Conservation (phyloP, 1,140 invertebrate species). For the Steinernema feltiae region DNA sequence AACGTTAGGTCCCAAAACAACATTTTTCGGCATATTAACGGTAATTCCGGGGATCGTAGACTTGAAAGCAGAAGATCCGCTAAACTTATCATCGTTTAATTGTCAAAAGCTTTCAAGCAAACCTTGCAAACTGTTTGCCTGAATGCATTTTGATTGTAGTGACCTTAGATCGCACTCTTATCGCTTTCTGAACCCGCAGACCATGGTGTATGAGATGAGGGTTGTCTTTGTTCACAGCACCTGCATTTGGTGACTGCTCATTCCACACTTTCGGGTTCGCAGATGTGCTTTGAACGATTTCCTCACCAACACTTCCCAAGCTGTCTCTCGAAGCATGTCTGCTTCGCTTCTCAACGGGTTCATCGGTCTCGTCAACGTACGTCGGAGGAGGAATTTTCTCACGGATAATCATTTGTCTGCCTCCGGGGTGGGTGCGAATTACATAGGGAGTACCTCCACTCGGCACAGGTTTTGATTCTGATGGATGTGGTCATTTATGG, state of each 20-base stretch:
- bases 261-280: background rate
- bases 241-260: background rate
- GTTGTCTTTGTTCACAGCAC: background rate
- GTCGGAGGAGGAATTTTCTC: conserved; percentile 12
- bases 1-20: background rate
- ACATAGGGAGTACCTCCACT: background rate
- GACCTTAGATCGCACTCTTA: background rate
- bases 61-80: background rate
- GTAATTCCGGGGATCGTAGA: background rate
- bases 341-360: conserved; percentile 28
- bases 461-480: background rate
- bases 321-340: conserved; percentile 31
- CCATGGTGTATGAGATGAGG: background rate
- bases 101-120: background rate
- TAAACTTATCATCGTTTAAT: background rate
- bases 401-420: background rate
- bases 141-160: background rate
- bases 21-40: background rate
- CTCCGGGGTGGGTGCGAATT: background rate
- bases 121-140: background rate
- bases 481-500: background rate
- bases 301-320: conserved; percentile 14
- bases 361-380: conserved; percentile 20
- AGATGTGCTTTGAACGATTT: background rate
- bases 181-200: background rate